A percentile compares a stretch with the other conserved stretches of the same genome.
Evolutionary conservation across 2,888 invertebrate genomes (phyloP).

Genomic region (Diaperis boleti): DNA sequence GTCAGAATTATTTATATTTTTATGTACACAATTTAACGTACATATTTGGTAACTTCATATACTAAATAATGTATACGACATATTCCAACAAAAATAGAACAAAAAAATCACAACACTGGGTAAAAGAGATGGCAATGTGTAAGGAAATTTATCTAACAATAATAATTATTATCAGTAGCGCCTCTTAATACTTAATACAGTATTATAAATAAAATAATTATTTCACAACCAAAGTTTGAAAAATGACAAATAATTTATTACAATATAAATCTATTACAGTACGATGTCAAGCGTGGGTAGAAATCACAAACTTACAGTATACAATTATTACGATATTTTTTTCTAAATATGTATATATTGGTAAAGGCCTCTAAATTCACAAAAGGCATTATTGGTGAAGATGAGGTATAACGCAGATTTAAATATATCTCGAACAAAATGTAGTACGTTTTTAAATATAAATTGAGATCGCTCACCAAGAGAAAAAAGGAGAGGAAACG

Average conservation of each 20-base stretch:
- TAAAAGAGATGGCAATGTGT: slow-evolving; percentile 50
- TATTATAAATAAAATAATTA: slow-evolving; percentile 54
- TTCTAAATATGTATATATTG: slow-evolving; percentile 57
- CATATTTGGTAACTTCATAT: slow-evolving; percentile 67
- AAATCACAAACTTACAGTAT: slow-evolving; percentile 46
- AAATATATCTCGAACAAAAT: slow-evolving; percentile 33
- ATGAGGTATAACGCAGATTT: slow-evolving; percentile 37
- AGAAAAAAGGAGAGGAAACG: slow-evolving; percentile 36
- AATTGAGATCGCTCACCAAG: slow-evolving; percentile 51
- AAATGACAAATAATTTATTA: slow-evolving; percentile 46
- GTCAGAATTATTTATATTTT: slow-evolving; percentile 59
- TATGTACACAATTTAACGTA: slow-evolving; percentile 64
- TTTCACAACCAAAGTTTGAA: slow-evolving; percentile 56
- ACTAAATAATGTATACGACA: slow-evolving; percentile 59
- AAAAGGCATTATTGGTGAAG: slow-evolving; percentile 48
- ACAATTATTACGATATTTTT: slow-evolving; percentile 27
- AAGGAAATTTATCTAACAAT: slow-evolving; percentile 43
- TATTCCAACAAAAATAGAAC: slow-evolving; percentile 48
- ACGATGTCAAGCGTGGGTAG: slow-evolving; percentile 40
- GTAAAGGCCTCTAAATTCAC: slow-evolving; percentile 52
- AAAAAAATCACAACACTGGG: slow-evolving; percentile 64
- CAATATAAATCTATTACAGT: slow-evolving; percentile 33
- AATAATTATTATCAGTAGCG: slow-evolving; percentile 43
- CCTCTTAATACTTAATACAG: slow-evolving; percentile 43
- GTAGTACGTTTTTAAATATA: slow-evolving; percentile 31